Conservation (phyloP, 2,113 vertebrate genomes). For the Fukomys damarensis region DNA sequence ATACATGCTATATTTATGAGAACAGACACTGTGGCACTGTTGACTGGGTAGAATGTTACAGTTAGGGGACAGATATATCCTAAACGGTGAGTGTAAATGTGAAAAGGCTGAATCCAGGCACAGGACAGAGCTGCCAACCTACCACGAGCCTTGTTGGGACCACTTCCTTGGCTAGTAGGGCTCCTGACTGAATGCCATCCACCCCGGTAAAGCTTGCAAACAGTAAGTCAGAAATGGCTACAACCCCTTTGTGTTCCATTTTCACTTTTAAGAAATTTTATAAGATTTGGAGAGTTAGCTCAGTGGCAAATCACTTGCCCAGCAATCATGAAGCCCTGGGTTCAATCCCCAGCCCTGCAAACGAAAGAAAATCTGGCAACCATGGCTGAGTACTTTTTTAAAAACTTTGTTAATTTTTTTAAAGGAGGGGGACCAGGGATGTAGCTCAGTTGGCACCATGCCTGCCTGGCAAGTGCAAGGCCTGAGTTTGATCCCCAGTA, state of each 20-base stretch:
- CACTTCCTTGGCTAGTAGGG: not conserved
- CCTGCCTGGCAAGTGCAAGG: no score
- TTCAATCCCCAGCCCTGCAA: no score
- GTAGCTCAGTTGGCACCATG: no score
- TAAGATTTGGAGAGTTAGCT: no score
- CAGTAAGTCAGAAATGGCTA: not conserved
- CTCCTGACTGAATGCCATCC: no score
- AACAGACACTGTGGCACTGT: not conserved
- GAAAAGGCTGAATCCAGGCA: not conserved
- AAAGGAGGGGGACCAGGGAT: no score
- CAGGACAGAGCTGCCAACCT: not conserved
- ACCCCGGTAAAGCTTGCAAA: not conserved
- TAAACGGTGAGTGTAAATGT: not conserved
- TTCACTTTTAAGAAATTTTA: not conserved
- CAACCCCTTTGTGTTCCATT: not conserved
- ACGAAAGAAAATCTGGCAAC: no score
- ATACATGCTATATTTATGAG: not conserved
- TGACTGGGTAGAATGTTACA: not conserved
- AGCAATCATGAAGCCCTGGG: no score
- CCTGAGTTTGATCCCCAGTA: no score
- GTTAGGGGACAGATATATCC: not conserved
- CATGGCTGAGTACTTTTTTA: no score
- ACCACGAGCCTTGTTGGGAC: fast-evolving
- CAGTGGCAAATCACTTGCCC: no score
- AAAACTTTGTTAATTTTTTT: no score